Evolutionary conservation across 2,113 vertebrate species (phyloP), one percentile per base, ranked within the genome.

Genomic region (Dromas ardeola): DNA sequence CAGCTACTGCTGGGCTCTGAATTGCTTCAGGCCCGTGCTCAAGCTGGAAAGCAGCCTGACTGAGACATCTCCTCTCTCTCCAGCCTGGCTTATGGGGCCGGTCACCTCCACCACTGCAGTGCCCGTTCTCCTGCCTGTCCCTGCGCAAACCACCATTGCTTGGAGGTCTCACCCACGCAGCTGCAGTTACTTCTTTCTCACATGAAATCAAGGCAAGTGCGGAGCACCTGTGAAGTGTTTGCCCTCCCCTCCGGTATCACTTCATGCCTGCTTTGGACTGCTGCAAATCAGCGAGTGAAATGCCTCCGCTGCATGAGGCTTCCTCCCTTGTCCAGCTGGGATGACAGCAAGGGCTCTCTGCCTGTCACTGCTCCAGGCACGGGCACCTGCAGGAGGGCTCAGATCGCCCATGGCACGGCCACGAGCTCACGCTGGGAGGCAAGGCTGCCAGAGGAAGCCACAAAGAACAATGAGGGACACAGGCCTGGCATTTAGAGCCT

Each of bases 21-120:
- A 32, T 55, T 58, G 25, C 26, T 53, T 74, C 55, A 70, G 56
- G 27, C 29, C 36, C 63, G 25, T 55, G 15, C 30, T 22, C 43
- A 7, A 72, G 34, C 38, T 3, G 1, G 45, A 72, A 53, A n/a
- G 20, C 55, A 86, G 61, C 34, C 58, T 52, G 21, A 19, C 30
- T 49, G 45, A 82, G 72, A 72, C 7, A 66, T 13, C 30, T 76
- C 30, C 13, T 82, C n/a, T 82, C 16, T 66, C 40, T 40, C 32
- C 21, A 73, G 45, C 14, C 19, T 77, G 29, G 13, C 22, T 65
- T 66, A 19, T 1, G 1, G 27, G 18, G 15, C 17, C 0, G 0
- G 9, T 50, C 70, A 43, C 56, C 23, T 76, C 25, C 76, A 72
- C 5, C 34, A n/a, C 50, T 1, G 1, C 81, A 21, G 19, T 38